Percentiles rank a stretch among this genome's conserved stretches.
These are phyloP conservation scores for Amphiduros pacificus DNA, from an alignment of 2,888 invertebrate genomes.

Conservation along the genomic window DNA sequence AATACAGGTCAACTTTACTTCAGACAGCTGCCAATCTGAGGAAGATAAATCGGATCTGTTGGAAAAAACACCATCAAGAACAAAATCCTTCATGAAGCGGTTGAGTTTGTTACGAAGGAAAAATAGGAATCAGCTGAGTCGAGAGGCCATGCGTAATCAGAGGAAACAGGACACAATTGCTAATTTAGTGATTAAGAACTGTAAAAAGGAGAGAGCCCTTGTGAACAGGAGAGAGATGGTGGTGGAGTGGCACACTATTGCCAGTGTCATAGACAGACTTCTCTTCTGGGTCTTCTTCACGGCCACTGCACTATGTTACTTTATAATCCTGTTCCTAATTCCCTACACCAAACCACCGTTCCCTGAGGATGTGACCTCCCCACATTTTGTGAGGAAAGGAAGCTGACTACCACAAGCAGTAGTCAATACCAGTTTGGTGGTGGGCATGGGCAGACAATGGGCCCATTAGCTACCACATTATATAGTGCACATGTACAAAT, in stretches of 20 bases:
- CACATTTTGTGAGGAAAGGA: too few relatives aligned
- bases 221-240: slow-evolving; percentile 38
- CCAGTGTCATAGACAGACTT: slow-evolving; percentile 50
- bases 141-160: not conserved
- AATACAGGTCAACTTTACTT: too few relatives aligned
- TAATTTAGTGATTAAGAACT: slow-evolving; percentile 2
- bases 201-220: slow-evolving; percentile 25
- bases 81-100: too few relatives aligned
- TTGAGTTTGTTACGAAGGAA: too few relatives aligned
- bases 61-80: too few relatives aligned
- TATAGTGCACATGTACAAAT: too few relatives aligned
- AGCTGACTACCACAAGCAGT: too few relatives aligned
- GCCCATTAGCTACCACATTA: too few relatives aligned
- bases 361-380: too few relatives aligned
- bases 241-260: slow-evolving; percentile 55
- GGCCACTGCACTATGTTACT: slow-evolving; percentile 47
- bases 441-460: too few relatives aligned
- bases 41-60: not conserved
- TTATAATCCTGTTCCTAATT: slow-evolving; percentile 47
- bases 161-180: slow-evolving; percentile 13
- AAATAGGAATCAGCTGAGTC: not conserved
- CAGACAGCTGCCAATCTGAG: too few relatives aligned
- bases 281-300: slow-evolving; percentile 53
- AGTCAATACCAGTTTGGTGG: too few relatives aligned
- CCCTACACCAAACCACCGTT: slow-evolving; percentile 33